These are phyloP conservation scores for Phymorhynchus buccinoides DNA, from an alignment of 1,140 invertebrate species.

Conservation along the genomic window DNA sequence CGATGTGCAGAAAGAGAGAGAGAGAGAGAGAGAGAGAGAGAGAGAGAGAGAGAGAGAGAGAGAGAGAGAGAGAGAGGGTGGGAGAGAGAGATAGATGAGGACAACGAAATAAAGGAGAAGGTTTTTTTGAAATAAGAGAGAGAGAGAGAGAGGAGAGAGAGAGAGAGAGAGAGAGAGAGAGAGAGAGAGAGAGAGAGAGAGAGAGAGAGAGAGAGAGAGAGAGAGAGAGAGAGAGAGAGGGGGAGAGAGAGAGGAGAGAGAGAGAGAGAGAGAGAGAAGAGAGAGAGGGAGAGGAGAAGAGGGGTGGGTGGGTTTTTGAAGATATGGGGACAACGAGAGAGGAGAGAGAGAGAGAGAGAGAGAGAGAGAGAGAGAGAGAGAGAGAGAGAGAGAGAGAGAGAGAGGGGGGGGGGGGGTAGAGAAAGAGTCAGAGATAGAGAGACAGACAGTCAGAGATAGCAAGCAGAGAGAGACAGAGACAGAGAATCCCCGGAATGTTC, in stretches of 20 bases:
- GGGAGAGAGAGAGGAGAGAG: neutral
- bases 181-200: conserved; percentile 7
- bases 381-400: neutral
- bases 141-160: conserved; percentile 18
- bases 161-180: neutral
- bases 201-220: neutral
- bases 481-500: too few relatives aligned
- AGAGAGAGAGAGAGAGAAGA: too few relatives aligned
- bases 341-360: conserved; percentile 1
- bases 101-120: neutral
- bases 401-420: too few relatives aligned
- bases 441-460: neutral
- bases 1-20: too few relatives aligned
- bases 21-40: too few relatives aligned
- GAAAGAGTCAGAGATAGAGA: neutral
- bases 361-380: neutral
- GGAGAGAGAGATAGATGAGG: too few relatives aligned
- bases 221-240: neutral
- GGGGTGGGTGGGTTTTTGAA: neutral
- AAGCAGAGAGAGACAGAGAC: too few relatives aligned
- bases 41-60: too few relatives aligned
- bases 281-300: neutral
- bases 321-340: neutral
- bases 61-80: too few relatives aligned
- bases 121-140: neutral